These are phyloP conservation scores for Varroa destructor DNA, from an alignment of 1,140 invertebrate species.

Conservation along the genomic window DNA sequence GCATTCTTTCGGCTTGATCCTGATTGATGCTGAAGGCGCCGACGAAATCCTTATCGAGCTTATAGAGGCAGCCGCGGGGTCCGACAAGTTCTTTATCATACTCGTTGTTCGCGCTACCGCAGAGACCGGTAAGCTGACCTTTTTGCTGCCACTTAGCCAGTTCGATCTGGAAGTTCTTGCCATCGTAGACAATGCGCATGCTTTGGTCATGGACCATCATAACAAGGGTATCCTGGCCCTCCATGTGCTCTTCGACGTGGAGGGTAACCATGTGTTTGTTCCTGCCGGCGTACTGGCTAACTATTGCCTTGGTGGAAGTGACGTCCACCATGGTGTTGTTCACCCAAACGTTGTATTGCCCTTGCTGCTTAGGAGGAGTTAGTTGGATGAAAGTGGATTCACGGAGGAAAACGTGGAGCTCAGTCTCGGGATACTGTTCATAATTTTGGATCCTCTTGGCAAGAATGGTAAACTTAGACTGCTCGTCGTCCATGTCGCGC, in stretches of 20 bases:
- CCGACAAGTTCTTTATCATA: neutral
- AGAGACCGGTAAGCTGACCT: slow-evolving; percentile 21
- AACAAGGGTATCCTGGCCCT: slow-evolving; percentile 19
- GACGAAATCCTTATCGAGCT: slow-evolving; percentile 14
- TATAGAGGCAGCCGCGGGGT: slow-evolving; percentile 3
- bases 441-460: neutral
- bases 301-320: slow-evolving; percentile 3
- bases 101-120: slow-evolving; percentile 18
- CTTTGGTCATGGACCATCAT: slow-evolving; percentile 15
- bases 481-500: slow-evolving; percentile 6
- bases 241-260: slow-evolving; percentile 25
- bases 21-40: neutral
- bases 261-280: slow-evolving; percentile 16
- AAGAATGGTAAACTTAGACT: neutral
- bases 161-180: slow-evolving; percentile 24
- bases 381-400: slow-evolving; percentile 4
- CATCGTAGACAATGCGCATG: slow-evolving; percentile 27
- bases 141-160: neutral
- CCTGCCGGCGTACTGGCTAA: neutral
- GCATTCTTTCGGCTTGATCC: neutral
- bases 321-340: slow-evolving; percentile 6
- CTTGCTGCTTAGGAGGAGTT: slow-evolving; percentile 1
- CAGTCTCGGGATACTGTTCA: neutral
- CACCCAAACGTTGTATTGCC: slow-evolving; percentile 2
- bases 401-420: slow-evolving; percentile 13